Percentiles rank a stretch among this genome's conserved stretches.
Conservation (phyloP, 2,113 vertebrate species). For the Gobio gobio region DNA sequence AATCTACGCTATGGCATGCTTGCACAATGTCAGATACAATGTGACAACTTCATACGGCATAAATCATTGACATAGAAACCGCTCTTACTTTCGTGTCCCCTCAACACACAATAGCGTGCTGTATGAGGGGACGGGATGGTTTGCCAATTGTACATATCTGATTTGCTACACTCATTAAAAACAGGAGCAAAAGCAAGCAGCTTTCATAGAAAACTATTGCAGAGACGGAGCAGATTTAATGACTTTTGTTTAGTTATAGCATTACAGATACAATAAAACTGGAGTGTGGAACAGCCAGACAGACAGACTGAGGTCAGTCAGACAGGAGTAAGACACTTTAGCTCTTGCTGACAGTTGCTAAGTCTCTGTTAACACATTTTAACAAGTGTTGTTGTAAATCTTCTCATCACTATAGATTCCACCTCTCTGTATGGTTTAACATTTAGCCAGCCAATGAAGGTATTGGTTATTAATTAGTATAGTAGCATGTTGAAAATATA, state of each 20-base stretch:
- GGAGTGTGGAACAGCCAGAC: slow-evolving; percentile 71
- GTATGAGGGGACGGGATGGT: slow-evolving; percentile 61
- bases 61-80: slow-evolving; percentile 17
- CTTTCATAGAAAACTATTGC: slow-evolving; percentile 69
- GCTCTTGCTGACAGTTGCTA: slow-evolving; percentile 58
- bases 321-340: slow-evolving; percentile 58
- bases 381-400: slow-evolving; percentile 69
- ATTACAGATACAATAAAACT: slow-evolving; percentile 68
- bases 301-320: slow-evolving; percentile 62
- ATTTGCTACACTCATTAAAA: slow-evolving; percentile 75
- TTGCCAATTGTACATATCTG: slow-evolving; percentile 77
- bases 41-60: slow-evolving; percentile 9
- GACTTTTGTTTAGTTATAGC: slow-evolving; percentile 49
- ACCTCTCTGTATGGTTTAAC: neutral
- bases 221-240: slow-evolving; percentile 60
- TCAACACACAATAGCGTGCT: slow-evolving; percentile 69
- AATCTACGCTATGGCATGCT: neutral
- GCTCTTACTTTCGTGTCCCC: slow-evolving; percentile 44
- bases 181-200: slow-evolving; percentile 71
- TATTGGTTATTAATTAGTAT: neutral
- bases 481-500: neutral
- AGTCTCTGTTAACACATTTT: slow-evolving; percentile 67
- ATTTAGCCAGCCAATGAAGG: neutral
- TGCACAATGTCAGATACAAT: slow-evolving; percentile 1
- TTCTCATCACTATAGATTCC: neutral